A percentile compares a stretch with the other conserved stretches of the same genome.
These are phyloP conservation scores for Nudaria mundana DNA, from an alignment of 2,888 invertebrate species.

Conservation along the genomic window DNA sequence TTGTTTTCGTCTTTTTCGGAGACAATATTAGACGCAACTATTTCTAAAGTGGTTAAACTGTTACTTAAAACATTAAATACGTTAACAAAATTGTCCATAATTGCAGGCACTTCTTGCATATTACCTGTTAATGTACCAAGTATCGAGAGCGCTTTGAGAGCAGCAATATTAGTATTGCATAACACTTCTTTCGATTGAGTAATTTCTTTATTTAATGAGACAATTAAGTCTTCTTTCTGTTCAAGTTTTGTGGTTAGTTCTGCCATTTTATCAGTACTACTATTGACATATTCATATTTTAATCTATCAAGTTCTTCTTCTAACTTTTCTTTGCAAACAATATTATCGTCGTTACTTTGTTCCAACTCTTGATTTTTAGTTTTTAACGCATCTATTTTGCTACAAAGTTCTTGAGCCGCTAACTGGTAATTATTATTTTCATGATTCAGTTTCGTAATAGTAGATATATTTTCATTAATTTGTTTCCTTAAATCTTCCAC, in stretches of 20 bases:
- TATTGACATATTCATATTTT: neutral
- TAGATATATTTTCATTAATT: slow-evolving; percentile 35
- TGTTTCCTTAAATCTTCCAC: slow-evolving; percentile 31
- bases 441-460: slow-evolving; percentile 39
- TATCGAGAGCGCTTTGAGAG: slow-evolving; percentile 42
- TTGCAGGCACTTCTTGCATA: slow-evolving; percentile 40
- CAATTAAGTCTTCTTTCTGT: slow-evolving; percentile 40
- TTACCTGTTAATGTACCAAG: slow-evolving; percentile 42
- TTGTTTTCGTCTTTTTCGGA: slow-evolving; percentile 35
- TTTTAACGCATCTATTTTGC: slow-evolving; percentile 33
- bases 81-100: slow-evolving; percentile 41
- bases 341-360: slow-evolving; percentile 31
- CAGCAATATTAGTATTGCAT: slow-evolving; percentile 36
- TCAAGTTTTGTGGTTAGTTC: slow-evolving; percentile 31
- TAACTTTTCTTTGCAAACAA: slow-evolving; percentile 27
- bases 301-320: slow-evolving; percentile 39
- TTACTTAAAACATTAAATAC: slow-evolving; percentile 39
- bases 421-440: slow-evolving; percentile 36
- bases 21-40: slow-evolving; percentile 32
- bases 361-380: slow-evolving; percentile 31
- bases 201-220: slow-evolving; percentile 33
- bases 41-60: slow-evolving; percentile 44
- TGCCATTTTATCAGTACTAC: slow-evolving; percentile 25
- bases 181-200: slow-evolving; percentile 38
- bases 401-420: slow-evolving; percentile 36